phyloP scores from a whole-genome alignment of 2,113 vertebrate genomes.

The Rallus limicola region DNA sequence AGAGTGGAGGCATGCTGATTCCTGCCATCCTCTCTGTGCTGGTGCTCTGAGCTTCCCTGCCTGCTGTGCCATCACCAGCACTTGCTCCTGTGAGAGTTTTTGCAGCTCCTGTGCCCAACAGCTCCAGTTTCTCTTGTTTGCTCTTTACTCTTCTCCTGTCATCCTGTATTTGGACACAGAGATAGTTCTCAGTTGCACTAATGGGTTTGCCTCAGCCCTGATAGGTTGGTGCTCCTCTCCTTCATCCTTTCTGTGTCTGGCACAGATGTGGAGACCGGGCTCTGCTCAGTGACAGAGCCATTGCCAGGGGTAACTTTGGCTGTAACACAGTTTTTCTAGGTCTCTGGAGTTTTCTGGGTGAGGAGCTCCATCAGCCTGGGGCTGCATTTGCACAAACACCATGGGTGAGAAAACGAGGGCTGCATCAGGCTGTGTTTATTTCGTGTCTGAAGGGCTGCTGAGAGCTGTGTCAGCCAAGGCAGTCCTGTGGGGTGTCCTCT shows the following conservation, averaged over 20 bases:
- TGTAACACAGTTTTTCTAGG: neutral
- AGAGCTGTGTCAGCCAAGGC: neutral
- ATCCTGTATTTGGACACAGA: neutral
- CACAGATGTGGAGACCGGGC: neutral
- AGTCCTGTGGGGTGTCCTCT: neutral
- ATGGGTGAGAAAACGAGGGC: neutral
- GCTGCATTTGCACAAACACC: neutral
- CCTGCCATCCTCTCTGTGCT: neutral
- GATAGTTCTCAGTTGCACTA: neutral
- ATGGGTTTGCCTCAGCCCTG: neutral
- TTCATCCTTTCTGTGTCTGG: neutral
- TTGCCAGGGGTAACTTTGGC: neutral
- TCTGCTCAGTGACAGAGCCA: neutral
- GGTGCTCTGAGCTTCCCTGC: neutral
- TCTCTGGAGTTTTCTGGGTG: neutral
- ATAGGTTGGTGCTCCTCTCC: neutral
- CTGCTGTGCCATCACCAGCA: neutral
- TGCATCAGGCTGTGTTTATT: neutral
- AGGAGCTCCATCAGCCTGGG: neutral
- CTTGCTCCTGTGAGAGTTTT: neutral
- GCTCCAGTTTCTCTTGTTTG: neutral
- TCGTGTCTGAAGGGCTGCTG: neutral
- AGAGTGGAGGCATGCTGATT: neutral
- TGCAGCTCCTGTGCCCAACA: neutral
- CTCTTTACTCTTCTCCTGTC: neutral